Evolutionary conservation across 2,888 invertebrate species (phyloP).

Genomic region (Sclerodermus sp.): DNA sequence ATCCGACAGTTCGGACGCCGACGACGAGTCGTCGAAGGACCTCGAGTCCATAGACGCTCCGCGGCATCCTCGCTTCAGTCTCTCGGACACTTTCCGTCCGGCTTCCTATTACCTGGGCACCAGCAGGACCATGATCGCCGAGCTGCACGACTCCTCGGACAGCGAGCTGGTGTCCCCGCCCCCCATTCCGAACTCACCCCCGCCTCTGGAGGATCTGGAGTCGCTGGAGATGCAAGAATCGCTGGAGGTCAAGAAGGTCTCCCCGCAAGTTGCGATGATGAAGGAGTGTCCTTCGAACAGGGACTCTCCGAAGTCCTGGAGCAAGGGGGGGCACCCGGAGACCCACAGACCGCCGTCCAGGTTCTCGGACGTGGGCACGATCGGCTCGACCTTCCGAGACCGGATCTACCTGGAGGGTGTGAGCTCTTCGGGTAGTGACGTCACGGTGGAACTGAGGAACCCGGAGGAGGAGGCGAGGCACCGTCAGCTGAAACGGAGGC

Average conservation of each 20-base stretch:
- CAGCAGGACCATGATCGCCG: slow-evolving; percentile 65
- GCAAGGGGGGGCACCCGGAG: slow-evolving; percentile 39
- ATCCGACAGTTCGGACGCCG: slow-evolving; percentile 78
- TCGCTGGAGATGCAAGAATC: slow-evolving; percentile 60
- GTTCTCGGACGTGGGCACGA: slow-evolving; percentile 39
- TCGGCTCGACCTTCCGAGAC: slow-evolving; percentile 43
- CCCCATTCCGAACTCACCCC: slow-evolving; percentile 75
- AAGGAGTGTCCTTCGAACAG: slow-evolving; percentile 27
- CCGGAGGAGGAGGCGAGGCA: slow-evolving; percentile 61
- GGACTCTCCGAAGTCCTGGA: slow-evolving; percentile 44
- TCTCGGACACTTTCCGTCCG: slow-evolving; percentile 85
- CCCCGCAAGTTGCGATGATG: slow-evolving; percentile 56
- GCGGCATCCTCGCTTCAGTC: slow-evolving; percentile 76
- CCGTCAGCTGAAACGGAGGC: slow-evolving; percentile 69
- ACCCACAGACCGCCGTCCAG: slow-evolving; percentile 39
- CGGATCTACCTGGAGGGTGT: slow-evolving; percentile 47
- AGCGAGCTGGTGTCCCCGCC: slow-evolving; percentile 79
- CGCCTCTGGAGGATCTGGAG: slow-evolving; percentile 73
- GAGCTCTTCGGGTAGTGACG: slow-evolving; percentile 56
- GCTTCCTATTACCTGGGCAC: slow-evolving; percentile 84
- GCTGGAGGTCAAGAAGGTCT: slow-evolving; percentile 41
- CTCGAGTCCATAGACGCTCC: slow-evolving; percentile 68
- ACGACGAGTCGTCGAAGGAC: slow-evolving; percentile 81
- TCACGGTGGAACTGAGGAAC: slow-evolving; percentile 64
- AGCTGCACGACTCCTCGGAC: slow-evolving; percentile 78